These are phyloP conservation scores for Puntigrus tetrazona DNA, from an alignment of 2,113 vertebrate genomes.

Conservation along the genomic window DNA sequence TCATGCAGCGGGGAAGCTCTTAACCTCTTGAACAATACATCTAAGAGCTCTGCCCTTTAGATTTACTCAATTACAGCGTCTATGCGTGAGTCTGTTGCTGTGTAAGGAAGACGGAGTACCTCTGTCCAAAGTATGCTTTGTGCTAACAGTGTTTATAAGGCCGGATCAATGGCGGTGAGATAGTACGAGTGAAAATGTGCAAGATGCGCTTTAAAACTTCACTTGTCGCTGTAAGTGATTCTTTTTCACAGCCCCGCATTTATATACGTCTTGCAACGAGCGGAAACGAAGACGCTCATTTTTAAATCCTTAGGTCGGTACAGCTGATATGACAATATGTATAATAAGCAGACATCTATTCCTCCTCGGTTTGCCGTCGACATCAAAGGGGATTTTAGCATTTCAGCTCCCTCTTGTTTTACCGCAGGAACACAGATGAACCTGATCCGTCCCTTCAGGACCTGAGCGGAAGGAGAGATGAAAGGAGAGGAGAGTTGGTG, in stretches of 20 bases:
- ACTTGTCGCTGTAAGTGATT: not conserved
- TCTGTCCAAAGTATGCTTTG: constrained; percentile 8
- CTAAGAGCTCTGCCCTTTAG: constrained; percentile 39
- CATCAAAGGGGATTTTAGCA: constrained; percentile 38
- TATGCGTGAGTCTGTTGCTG: not conserved
- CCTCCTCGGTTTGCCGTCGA: not conserved
- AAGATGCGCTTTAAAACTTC: not conserved
- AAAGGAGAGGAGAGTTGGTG: constrained; percentile 24
- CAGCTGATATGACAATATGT: constrained; percentile 9
- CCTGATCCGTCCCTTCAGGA: constrained; percentile 26
- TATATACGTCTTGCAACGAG: not conserved
- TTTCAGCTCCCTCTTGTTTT: constrained; percentile 21
- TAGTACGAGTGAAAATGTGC: constrained; percentile 2
- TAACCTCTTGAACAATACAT: constrained; percentile 48
- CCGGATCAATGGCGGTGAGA: not conserved
- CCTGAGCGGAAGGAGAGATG: constrained; percentile 18
- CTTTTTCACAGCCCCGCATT: not conserved
- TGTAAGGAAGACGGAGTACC: constrained; percentile 9
- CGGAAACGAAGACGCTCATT: not conserved
- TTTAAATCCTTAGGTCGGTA: not conserved
- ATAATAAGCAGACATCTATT: constrained; percentile 12
- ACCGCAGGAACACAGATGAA: constrained; percentile 1
- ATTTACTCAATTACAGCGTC: constrained; percentile 36
- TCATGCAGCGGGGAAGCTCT: constrained; percentile 33
- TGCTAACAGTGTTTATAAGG: not conserved